phyloP scores from a whole-genome alignment of 2,888 invertebrate genomes.

The Trachelus troglodyta region DNA sequence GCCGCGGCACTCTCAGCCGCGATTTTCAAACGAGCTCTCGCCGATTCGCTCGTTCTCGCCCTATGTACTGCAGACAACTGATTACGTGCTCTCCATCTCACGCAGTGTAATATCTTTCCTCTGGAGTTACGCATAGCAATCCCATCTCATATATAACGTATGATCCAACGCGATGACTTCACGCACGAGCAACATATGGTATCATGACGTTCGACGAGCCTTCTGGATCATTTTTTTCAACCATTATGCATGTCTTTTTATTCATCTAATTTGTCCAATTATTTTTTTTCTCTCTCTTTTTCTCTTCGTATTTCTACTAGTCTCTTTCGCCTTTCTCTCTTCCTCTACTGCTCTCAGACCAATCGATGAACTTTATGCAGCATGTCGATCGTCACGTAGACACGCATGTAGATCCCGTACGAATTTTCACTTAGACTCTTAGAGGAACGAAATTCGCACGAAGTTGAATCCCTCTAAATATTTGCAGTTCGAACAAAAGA shows the following conservation, averaged over 20 bases:
- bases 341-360: neutral
- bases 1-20: neutral
- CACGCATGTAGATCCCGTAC: neutral
- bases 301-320: neutral
- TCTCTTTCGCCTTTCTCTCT: neutral
- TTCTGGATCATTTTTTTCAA: neutral
- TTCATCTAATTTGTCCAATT: neutral
- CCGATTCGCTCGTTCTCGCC: constrained; percentile 28
- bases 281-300: neutral
- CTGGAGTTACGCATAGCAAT: constrained; percentile 16
- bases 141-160: neutral
- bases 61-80: constrained; percentile 46
- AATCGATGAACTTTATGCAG: neutral
- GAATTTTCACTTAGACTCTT: neutral
- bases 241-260: neutral
- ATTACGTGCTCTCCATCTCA: constrained; percentile 38
- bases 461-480: no score
- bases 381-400: neutral
- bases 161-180: neutral
- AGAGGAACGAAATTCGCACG: neutral
- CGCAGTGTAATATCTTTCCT: constrained; percentile 39
- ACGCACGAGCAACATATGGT: neutral
- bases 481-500: no score
- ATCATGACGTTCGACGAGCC: neutral
- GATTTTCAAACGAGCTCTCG: neutral